These are phyloP conservation scores for Cecidostiba fungosa DNA, from an alignment of 2,888 invertebrate species.

Conservation along the genomic window DNA sequence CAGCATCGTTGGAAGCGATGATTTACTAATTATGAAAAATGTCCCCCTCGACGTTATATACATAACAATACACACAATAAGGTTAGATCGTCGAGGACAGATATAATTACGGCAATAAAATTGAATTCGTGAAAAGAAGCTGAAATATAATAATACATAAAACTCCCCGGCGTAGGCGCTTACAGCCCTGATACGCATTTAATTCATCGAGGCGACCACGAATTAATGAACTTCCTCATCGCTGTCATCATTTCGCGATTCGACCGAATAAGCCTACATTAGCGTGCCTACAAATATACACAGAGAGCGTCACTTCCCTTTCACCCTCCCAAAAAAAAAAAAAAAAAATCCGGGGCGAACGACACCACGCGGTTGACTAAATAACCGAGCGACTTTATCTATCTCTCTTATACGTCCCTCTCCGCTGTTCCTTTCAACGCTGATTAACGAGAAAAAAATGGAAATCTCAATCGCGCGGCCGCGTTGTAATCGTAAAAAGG, in stretches of 20 bases:
- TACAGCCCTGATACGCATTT: conserved; percentile 7
- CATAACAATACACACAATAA: too few species aligned
- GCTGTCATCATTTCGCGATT: conserved; percentile 24
- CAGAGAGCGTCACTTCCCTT: neutral
- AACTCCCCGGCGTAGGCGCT: too few species aligned
- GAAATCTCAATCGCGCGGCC: conserved; percentile 50
- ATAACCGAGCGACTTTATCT: neutral
- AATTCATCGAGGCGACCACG: neutral
- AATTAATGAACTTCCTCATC: conserved; percentile 33
- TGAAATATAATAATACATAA: too few species aligned
- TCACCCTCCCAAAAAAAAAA: neutral
- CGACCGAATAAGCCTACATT: neutral
- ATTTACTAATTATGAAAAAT: neutral
- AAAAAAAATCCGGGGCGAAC: neutral
- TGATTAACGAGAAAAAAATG: conserved; percentile 62
- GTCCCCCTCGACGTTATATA: too few species aligned
- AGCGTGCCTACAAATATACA: neutral
- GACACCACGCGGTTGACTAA: neutral
- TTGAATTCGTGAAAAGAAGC: too few species aligned
- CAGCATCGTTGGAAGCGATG: neutral
- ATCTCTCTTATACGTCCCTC: neutral
- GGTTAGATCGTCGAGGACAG: too few species aligned
- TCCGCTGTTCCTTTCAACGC: conserved; percentile 19
- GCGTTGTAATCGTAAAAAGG: conserved; percentile 54
- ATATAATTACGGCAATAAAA: neutral